phyloP scores from a whole-genome alignment of 2,113 vertebrate species.

The Lycocorax pyrrhopterus region DNA sequence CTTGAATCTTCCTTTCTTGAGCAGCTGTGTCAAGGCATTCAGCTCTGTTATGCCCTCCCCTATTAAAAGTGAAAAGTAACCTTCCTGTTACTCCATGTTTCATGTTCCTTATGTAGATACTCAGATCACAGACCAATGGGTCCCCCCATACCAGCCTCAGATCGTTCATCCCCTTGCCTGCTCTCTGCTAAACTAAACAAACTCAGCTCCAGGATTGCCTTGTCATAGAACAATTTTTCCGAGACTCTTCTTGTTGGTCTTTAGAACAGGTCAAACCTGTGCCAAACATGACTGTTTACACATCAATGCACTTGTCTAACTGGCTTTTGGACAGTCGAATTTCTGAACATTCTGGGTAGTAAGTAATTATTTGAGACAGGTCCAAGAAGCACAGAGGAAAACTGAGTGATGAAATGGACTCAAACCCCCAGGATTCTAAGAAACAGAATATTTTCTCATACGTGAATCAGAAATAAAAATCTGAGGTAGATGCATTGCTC shows the following conservation, averaged over 20 bases:
- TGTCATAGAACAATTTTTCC: not conserved
- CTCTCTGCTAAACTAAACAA: not conserved
- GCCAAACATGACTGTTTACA: not conserved
- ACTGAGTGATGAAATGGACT: not conserved
- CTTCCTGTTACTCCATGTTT: not conserved
- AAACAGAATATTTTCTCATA: not conserved
- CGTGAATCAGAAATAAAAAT: not conserved
- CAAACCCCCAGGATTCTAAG: not conserved
- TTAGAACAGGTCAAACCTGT: not conserved
- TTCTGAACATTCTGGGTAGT: not conserved
- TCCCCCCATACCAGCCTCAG: not conserved
- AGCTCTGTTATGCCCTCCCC: not conserved
- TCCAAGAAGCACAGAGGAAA: not conserved
- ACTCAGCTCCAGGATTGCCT: not conserved
- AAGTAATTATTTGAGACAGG: not conserved
- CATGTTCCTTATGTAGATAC: not conserved
- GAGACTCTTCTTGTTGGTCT: not conserved
- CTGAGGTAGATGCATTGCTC: not conserved
- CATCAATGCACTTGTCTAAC: not conserved
- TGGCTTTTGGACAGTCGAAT: not conserved
- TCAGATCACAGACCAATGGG: not conserved
- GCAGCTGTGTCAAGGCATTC: not conserved
- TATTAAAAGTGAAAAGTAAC: not conserved
- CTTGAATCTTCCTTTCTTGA: not conserved
- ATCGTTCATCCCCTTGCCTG: not conserved